Conservation (phyloP, 2,113 vertebrate species). For the Myiagra hebetior region DNA sequence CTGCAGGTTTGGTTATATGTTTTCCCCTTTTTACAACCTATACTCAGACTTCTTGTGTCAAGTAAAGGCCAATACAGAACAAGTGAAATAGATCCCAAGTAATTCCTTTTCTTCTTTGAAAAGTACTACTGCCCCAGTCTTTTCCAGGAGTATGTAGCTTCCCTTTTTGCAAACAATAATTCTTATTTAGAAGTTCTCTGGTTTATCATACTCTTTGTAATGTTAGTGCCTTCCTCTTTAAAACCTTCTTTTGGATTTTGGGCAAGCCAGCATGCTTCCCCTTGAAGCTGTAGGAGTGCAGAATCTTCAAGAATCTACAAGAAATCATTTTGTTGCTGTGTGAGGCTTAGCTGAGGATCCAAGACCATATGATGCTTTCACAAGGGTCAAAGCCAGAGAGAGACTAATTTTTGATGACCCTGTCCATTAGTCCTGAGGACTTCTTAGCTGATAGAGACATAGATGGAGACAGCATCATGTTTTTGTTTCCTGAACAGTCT, state of each 20-base stretch:
- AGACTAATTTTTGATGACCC: not conserved
- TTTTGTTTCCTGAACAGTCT: not conserved
- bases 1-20: not conserved
- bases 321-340: not conserved
- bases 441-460: not conserved
- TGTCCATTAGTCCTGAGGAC: not conserved
- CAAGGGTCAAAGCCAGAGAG: not conserved
- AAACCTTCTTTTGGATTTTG: not conserved
- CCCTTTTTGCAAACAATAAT: not conserved
- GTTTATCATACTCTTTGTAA: not conserved
- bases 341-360: not conserved
- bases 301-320: not conserved
- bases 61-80: not conserved
- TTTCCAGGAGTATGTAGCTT: not conserved
- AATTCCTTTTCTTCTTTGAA: not conserved
- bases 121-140: not conserved
- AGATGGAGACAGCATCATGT: not conserved
- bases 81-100: not conserved
- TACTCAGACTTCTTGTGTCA: not conserved
- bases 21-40: not conserved
- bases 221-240: not conserved
- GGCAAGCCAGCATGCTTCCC: not conserved
- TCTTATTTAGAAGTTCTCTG: not conserved
- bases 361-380: not conserved
- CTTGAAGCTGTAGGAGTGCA: not conserved